Base-by-base conservation (phyloP, 2,113 vertebrate genomes). In the Polypterus bichir region DNA sequence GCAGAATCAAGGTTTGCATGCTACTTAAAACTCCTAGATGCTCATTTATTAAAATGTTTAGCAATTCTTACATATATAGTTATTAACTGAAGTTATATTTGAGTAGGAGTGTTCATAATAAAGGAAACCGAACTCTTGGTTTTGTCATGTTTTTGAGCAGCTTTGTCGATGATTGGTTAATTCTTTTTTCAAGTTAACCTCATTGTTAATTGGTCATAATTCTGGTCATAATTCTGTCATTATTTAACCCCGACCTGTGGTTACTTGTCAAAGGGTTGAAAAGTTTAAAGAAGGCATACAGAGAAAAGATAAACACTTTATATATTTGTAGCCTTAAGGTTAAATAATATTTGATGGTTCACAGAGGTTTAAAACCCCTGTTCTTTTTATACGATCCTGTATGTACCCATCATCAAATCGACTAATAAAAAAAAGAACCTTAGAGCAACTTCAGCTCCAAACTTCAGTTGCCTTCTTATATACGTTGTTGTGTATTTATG, bases 191-290 rank as follows among this genome's bases (percentile, higher is more conserved):
- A 51, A 51, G 6, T 51, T 6, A 7, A 6, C 49, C 6, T 9
- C 2, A 9, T 6, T 51, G 49, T 3, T 4, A 44, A 6, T 8
- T 63, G n/a, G 51, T 63, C 5, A 27, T 27, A 10, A 59, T 62
- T 54, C 45, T 63, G n/a, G 51, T 63, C 5, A 27, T 27, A 10
- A 59, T 62, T 54, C 45, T 45, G 47, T 47, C n/a, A 46, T 27
- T 51, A 53, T 4, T 11, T 54, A 61, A 46, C 46, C 51, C 58
- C 59, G 48, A 56, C 27, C 46, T 11, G 45, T 48, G 9, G 6
- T 53, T 56, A 55, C 64, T 60, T 57, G 57, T 45, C 45, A 54
- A 47, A 44, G 66, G 65, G 62, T 53, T 59, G 49, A 53, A 61
- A 54, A 51, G 49, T 51, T 51, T 51, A 51, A 7, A 9, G 49